Evolutionary conservation across 2,888 invertebrate genomes (phyloP).

Genomic region (Drosophila melanosoma): DNA sequence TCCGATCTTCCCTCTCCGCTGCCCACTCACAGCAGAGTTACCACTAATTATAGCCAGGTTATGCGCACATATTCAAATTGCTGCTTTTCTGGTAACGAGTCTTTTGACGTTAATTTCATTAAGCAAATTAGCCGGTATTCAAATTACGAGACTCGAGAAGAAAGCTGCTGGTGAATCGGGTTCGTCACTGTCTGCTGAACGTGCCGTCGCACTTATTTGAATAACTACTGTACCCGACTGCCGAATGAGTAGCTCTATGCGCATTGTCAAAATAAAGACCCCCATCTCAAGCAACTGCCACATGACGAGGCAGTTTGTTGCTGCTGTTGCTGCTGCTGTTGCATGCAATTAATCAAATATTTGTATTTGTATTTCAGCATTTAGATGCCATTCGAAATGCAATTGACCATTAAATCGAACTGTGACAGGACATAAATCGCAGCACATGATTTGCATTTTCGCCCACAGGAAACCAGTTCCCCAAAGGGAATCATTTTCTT

Average conservation of each 20-base stretch:
- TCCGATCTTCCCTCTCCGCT: neutral
- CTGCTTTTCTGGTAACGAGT: constrained; percentile 19
- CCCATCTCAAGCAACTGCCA: constrained; percentile 9
- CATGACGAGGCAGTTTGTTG: constrained; percentile 35
- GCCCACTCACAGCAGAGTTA: fast-evolving
- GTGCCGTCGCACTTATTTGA: neutral
- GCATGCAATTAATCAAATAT: constrained; percentile 63
- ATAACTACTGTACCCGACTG: neutral
- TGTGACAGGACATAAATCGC: constrained; percentile 51
- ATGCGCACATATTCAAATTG: constrained; percentile 46
- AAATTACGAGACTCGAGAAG: constrained; percentile 36
- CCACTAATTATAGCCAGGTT: constrained; percentile 30
- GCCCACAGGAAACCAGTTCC: constrained; percentile 30
- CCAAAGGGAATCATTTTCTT: neutral
- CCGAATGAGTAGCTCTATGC: neutral
- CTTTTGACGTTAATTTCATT: constrained; percentile 42
- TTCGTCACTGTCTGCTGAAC: constrained; percentile 28
- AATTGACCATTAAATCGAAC: constrained; percentile 72
- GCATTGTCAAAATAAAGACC: constrained; percentile 26
- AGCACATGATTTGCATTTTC: constrained; percentile 70
- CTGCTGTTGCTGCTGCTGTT: neutral
- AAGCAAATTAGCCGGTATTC: constrained; percentile 52
- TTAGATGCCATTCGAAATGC: constrained; percentile 64
- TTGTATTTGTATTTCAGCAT: constrained; percentile 46
- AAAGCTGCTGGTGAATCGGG: constrained; percentile 18